Conservation (phyloP, 2,113 vertebrate species). For the Panthera tigris region DNA sequence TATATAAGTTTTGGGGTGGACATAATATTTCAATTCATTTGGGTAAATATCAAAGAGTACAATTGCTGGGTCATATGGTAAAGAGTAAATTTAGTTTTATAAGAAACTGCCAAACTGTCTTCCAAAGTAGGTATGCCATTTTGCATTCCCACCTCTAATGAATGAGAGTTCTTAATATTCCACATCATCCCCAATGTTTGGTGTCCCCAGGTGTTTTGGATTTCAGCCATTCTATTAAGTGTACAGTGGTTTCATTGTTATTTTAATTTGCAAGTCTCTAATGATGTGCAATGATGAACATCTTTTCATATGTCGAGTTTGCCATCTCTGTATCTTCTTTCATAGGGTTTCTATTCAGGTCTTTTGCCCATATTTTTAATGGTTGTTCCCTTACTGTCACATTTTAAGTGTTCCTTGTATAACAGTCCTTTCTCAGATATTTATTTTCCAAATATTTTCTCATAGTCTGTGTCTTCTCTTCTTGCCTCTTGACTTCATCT, state of each 20-base stretch:
- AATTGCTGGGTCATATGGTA: neutral
- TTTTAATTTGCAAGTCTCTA: neutral
- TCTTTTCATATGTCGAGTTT: neutral
- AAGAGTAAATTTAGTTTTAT: neutral
- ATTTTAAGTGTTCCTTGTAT: neutral
- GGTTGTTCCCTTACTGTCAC: neutral
- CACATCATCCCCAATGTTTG: neutral
- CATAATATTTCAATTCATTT: neutral
- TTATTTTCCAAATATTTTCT: neutral
- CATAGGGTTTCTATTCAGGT: neutral
- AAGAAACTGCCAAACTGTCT: neutral
- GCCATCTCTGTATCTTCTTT: neutral
- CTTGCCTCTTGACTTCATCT: neutral
- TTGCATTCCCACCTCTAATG: neutral
- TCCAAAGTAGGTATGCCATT: neutral
- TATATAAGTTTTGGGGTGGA: neutral
- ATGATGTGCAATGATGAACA: neutral
- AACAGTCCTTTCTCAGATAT: neutral
- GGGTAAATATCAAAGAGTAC: neutral
- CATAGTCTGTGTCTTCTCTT: neutral
- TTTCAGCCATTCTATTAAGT: neutral
- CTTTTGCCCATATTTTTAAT: neutral
- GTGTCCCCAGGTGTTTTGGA: neutral
- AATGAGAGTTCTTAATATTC: neutral
- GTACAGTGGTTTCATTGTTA: neutral